Conservation (phyloP, 2,888 invertebrate species). For the Crocallis elinguaria region DNA sequence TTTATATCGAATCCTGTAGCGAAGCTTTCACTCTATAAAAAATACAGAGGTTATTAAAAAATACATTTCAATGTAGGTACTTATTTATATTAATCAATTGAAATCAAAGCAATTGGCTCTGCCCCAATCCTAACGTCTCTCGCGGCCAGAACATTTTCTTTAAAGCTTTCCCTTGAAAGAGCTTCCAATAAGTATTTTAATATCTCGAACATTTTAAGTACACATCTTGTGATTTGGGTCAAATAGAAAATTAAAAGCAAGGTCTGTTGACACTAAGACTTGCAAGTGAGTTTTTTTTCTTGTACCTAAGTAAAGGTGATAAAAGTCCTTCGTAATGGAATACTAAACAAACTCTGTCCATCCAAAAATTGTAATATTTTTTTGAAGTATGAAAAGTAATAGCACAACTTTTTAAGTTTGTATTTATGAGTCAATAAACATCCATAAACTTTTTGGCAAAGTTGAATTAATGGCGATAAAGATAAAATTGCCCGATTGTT, state of each 20-base stretch:
- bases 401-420: too few relatives aligned
- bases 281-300: too few relatives aligned
- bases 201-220: neutral
- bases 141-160: constrained; percentile 23
- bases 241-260: neutral
- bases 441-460: too few relatives aligned
- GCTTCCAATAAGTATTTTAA: constrained; percentile 20
- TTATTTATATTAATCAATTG: constrained; percentile 18
- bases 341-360: too few relatives aligned
- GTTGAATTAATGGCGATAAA: neutral
- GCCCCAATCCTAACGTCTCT: constrained; percentile 20
- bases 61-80: constrained; percentile 33
- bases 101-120: constrained; percentile 35
- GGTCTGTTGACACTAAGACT: neutral
- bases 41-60: too few relatives aligned
- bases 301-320: too few relatives aligned
- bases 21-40: too few relatives aligned
- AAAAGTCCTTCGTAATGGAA: too few relatives aligned
- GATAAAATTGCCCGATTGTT: constrained; percentile 20
- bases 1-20: neutral
- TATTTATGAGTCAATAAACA: too few relatives aligned
- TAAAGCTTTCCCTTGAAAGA: constrained; percentile 23
- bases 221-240: neutral
- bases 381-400: too few relatives aligned
- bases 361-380: too few relatives aligned